These are phyloP conservation scores for Vollenhovia emeryi DNA, from an alignment of 1,140 invertebrate species.

Conservation along the genomic window DNA sequence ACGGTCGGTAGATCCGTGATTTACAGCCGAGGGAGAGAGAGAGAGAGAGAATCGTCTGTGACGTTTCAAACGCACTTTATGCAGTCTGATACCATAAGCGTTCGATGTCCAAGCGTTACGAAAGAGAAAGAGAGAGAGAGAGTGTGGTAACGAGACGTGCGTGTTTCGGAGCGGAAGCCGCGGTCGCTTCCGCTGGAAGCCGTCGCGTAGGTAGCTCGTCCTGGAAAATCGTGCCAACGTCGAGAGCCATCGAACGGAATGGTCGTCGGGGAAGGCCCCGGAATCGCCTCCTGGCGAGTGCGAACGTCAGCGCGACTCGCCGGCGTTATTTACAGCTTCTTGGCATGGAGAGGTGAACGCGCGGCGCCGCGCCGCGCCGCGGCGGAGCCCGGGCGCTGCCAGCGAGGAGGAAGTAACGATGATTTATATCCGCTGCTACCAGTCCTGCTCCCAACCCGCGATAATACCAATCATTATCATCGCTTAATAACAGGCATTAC, in stretches of 20 bases:
- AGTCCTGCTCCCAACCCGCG: conserved; percentile 85
- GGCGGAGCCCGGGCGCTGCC: conserved; percentile 64
- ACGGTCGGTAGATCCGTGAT: conserved; percentile 40
- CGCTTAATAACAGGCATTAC: conserved; percentile 86
- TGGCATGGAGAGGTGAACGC: conserved; percentile 82
- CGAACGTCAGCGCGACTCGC: conserved; percentile 72
- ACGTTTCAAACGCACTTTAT: background rate
- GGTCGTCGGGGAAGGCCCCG: conserved; percentile 44
- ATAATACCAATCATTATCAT: conserved; percentile 87
- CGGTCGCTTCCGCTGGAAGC: conserved; percentile 14
- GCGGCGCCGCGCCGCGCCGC: conserved; percentile 65
- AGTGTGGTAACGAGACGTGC: conserved; percentile 25
- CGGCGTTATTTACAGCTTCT: conserved; percentile 84
- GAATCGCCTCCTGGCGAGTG: conserved; percentile 60
- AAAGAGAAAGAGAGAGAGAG: too few species aligned
- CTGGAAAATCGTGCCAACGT: conserved; percentile 21
- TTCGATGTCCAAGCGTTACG: background rate
- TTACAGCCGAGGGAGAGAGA: conserved; percentile 1
- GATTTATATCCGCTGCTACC: conserved; percentile 86
- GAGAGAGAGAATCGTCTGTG: background rate
- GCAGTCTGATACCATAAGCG: background rate
- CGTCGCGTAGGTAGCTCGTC: background rate
- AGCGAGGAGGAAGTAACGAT: conserved; percentile 85
- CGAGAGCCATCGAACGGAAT: conserved; percentile 18
- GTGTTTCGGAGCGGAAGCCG: conserved; percentile 49